Evolutionary conservation across 1,140 invertebrate species (phyloP).

Genomic region (Cotesia typhae): DNA sequence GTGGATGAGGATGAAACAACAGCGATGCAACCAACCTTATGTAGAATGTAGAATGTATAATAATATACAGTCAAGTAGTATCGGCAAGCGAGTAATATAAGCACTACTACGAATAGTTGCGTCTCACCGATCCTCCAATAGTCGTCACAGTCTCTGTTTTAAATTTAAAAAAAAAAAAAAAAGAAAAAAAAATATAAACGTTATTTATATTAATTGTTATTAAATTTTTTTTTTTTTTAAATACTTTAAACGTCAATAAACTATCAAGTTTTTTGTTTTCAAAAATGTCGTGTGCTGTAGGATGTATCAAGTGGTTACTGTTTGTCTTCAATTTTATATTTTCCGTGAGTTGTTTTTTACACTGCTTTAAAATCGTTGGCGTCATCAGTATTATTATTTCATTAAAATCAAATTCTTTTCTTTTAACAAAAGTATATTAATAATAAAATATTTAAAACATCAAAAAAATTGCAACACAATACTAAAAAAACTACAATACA

Average conservation of each 20-base stretch:
- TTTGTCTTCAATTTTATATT: slow-evolving; percentile 69
- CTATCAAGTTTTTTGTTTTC: neutral
- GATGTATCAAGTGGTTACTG: slow-evolving; percentile 62
- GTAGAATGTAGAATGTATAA: neutral
- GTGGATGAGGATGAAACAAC: no score
- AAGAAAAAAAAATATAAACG: no score
- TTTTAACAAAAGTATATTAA: neutral
- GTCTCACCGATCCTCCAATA: no score
- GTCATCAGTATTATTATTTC: neutral
- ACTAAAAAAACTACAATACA: no score
- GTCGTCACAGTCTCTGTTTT: no score
- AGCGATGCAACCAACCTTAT: neutral
- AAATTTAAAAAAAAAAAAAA: no score
- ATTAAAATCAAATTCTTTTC: no score
- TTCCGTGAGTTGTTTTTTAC: slow-evolving; percentile 60
- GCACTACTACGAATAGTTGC: neutral
- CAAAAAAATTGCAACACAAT: no score
- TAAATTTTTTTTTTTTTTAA: slow-evolving; percentile 2
- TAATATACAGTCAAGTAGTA: neutral
- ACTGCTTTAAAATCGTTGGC: neutral
- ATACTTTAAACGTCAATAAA: neutral
- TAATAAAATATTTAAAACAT: neutral
- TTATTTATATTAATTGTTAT: no score
- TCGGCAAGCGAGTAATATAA: neutral
- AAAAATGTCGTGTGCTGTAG: slow-evolving; percentile 48